Conservation (phyloP, 2,113 vertebrate genomes). For the Cyprinus carpio region DNA sequence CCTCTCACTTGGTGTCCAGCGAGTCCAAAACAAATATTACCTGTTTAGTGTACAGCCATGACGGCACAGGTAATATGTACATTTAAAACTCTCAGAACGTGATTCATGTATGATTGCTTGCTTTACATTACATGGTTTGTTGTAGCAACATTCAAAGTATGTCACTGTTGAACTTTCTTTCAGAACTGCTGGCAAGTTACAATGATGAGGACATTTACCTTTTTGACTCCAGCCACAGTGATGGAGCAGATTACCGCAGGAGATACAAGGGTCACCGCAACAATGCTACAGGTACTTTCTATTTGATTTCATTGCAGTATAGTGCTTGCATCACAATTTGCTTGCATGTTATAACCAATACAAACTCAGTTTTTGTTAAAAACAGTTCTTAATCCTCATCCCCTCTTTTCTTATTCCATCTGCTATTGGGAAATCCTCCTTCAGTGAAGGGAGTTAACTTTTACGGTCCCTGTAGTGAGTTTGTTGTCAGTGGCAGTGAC, state of each 20-base stretch:
- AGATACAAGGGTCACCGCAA: constrained; percentile 94
- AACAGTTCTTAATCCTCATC: neutral
- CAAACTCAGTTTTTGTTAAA: neutral
- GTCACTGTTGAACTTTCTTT: neutral
- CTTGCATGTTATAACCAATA: neutral
- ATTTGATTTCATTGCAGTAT: neutral
- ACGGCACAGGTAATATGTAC: constrained; percentile 83
- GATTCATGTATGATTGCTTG: neutral
- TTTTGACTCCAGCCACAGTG: constrained; percentile 91
- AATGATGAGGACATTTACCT: constrained; percentile 97
- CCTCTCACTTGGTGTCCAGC: constrained; percentile 92
- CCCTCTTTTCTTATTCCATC: neutral
- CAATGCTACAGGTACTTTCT: constrained; percentile 84
- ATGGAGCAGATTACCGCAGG: constrained; percentile 86
- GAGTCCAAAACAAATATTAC: constrained; percentile 98
- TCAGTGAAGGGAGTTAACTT: constrained; percentile 94
- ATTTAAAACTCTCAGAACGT: neutral
- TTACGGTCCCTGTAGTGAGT: constrained; percentile 90
- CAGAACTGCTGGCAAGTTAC: constrained; percentile 93
- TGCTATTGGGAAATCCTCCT: constrained; percentile 31
- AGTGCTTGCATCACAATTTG: neutral
- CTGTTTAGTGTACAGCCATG: constrained; percentile 94
- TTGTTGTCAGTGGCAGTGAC: constrained; percentile 92
- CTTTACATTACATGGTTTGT: neutral
- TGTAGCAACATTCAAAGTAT: accelerated